Base-by-base conservation (phyloP, 2,797 vertebrate genomes). In the Sylvia borin region DNA sequence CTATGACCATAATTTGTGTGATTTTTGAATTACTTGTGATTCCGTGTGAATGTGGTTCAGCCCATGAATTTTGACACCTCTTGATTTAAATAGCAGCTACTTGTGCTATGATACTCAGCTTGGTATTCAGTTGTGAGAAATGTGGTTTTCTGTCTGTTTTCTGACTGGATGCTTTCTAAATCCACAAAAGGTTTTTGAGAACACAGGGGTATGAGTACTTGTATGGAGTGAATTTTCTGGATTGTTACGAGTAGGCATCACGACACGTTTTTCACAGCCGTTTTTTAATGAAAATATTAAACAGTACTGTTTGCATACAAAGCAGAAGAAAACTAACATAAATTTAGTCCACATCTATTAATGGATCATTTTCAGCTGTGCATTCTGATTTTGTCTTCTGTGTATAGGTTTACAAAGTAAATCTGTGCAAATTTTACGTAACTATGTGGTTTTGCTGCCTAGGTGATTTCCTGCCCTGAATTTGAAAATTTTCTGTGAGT, bases 1-100 rank as follows among this genome's bases (percentile, higher is more conserved):
- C 76, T 51, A 16, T 54, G 54, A 54, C 47, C n/a, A 57, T 25
- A 40, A 14, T 40, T 40, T 18, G n/a, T 85, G 58, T 81, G 55
- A 88, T 74, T 85, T 89, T 64, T 93, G 86, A 94, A 86, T 95
- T 95, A 67, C 60, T 92, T 86, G 67, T 85, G 80, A 76, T 92
- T 89, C 68, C 13, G 0, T 80, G 31, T 82, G 74, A 90, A 82
- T 0, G 0, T 60, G 60, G 60, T 53, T 91, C 84, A 89, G 53
- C 54, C 67, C n/a, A 61, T 85, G 88, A 88, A 87, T 95, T 92
- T 84, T 87, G 90, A 81, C 48, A 50, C 53, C 1, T 2, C 32
- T 90, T 82, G 48, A 88, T 89, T 94, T 90, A 73, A 85, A 71
- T 60, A 94, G 64, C 67, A 71, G 64, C 55, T 76, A 10, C 50